phyloP scores from a whole-genome alignment of 2,888 invertebrate genomes.

The Zelleria hepariella region DNA sequence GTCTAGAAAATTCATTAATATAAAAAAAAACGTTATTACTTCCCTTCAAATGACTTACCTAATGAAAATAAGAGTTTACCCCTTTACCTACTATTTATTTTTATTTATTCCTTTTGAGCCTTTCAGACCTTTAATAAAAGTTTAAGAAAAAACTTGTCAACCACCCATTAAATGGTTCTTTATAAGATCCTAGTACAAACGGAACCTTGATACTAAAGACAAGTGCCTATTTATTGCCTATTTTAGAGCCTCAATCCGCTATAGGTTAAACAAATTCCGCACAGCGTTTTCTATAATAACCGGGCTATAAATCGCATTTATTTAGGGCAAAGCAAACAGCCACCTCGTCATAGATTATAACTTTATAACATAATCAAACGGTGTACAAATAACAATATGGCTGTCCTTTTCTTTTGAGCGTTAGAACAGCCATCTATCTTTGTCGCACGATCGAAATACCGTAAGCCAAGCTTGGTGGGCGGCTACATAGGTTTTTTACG shows the following conservation, averaged over 20 bases:
- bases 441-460: slow-evolving; percentile 63
- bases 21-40: too few relatives aligned
- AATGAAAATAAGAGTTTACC: too few relatives aligned
- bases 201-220: neutral
- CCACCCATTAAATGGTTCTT: too few relatives aligned
- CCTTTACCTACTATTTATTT: too few relatives aligned
- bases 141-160: too few relatives aligned
- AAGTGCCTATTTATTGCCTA: neutral
- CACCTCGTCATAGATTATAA: slow-evolving; percentile 1
- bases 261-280: neutral
- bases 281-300: neutral
- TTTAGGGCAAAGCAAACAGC: slow-evolving; percentile 4
- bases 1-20: too few relatives aligned
- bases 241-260: neutral
- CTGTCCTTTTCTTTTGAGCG: slow-evolving; percentile 30
- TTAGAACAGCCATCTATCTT: slow-evolving; percentile 26
- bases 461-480: slow-evolving; percentile 56
- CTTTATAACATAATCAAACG: slow-evolving; percentile 7
- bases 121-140: too few relatives aligned
- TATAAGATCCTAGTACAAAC: too few relatives aligned
- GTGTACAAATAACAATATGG: slow-evolving; percentile 34
- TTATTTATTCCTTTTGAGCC: too few relatives aligned
- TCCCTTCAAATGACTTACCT: too few relatives aligned
- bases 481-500: slow-evolving; percentile 54
- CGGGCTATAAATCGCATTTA: neutral